Base-by-base conservation (phyloP, 2,888 invertebrate genomes). In the Drosophila prostipennis region DNA sequence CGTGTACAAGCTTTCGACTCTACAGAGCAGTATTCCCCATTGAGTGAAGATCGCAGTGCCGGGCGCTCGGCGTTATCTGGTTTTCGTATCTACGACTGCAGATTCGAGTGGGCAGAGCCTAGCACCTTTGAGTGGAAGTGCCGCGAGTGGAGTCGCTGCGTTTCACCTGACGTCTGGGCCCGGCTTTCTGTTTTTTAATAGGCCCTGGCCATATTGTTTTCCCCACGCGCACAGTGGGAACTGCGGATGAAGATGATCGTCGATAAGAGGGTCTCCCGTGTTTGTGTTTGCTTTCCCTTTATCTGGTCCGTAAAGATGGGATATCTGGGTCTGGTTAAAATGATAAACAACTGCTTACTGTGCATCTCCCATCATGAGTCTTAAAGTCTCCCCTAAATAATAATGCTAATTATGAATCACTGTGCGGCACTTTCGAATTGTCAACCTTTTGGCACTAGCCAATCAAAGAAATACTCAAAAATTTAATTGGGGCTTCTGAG, bases 121-220 rank as follows among this genome's bases (percentile, higher is more conserved):
- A 48, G 42, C 59, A 52, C 48, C 56, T 68, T 79, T 71, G 85
- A 87, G 82, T 84, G 87, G 53, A 84, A 72, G 57, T 84, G 87
- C 52, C 48, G 36, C 37, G 58, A 54, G 59, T 19, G 63, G 36
- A 51, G 71, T 37, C 36, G 53, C 65, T 53, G 40, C 32, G 71
- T 87, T 83, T 84, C 87, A 87, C 82, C 87, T 87, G 76, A 67
- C 51, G 57, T 72, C 83, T 78, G 55, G 46, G 45, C 23, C 43
- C 13, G 43, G 49, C 71, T 71, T 72, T 78, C 67, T 48, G 67
- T 61, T 72, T 74, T 64, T 42, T 29, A 29, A 54, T 34, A 3
- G 14, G 46, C 29, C 32, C 48, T 61, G 43, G 53, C 55, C 42
- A 46, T 54, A 64, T 46, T 48, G 46, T 67, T 63, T 55, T 54